These are phyloP conservation scores for Diabrotica undecimpunctata DNA, from an alignment of 1,140 invertebrate genomes.

Conservation along the genomic window DNA sequence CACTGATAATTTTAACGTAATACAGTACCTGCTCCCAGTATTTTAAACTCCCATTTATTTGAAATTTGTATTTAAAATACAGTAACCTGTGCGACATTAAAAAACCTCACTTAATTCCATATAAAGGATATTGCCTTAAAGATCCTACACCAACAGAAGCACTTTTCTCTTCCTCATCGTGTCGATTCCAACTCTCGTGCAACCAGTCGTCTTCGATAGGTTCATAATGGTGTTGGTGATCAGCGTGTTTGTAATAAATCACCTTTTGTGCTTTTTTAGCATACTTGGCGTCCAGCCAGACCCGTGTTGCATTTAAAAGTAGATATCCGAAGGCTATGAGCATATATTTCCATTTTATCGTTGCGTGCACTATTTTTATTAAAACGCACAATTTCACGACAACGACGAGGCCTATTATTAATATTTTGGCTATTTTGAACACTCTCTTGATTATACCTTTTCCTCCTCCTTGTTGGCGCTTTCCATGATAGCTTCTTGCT, in stretches of 20 bases:
- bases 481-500: background rate
- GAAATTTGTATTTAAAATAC: too few relatives aligned
- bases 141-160: too few relatives aligned
- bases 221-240: background rate
- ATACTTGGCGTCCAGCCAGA: slow-evolving; percentile 8
- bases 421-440: background rate
- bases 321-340: slow-evolving; percentile 11
- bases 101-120: too few relatives aligned
- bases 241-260: background rate
- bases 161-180: background rate
- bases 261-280: background rate
- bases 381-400: slow-evolving; percentile 3
- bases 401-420: background rate
- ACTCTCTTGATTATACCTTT: slow-evolving; percentile 12
- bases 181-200: slow-evolving; percentile 3
- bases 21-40: too few relatives aligned
- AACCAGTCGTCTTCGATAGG: slow-evolving; percentile 4
- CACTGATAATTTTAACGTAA: too few relatives aligned
- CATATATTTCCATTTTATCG: slow-evolving; percentile 12
- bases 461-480: background rate
- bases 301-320: background rate
- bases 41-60: too few relatives aligned
- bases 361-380: background rate
- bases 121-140: too few relatives aligned
- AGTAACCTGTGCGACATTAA: too few relatives aligned